Evolutionary conservation across 2,113 vertebrate genomes (phyloP).

Genomic region (Ondatra zibethicus): DNA sequence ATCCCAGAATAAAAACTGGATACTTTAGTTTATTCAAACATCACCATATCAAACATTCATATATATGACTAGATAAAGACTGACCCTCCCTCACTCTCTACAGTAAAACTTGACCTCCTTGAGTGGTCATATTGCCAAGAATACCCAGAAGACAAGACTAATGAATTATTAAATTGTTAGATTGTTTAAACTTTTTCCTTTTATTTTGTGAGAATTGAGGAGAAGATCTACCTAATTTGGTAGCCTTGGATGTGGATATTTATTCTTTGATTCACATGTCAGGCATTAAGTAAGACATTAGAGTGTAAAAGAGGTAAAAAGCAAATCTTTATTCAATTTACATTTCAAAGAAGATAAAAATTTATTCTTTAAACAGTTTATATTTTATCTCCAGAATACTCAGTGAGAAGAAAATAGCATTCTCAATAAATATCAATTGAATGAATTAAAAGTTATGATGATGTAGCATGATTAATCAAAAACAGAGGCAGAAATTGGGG

Average conservation of each 20-base stretch:
- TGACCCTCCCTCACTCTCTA: no score
- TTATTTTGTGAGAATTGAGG: not conserved
- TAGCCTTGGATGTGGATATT: not conserved
- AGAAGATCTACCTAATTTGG: not conserved
- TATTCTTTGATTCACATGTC: not conserved
- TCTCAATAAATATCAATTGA: constrained; percentile 45
- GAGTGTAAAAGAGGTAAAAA: not conserved
- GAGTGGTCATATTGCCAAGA: no score
- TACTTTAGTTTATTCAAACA: no score
- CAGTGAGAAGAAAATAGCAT: not conserved
- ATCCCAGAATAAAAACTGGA: no score
- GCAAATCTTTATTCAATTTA: not conserved
- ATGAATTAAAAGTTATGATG: constrained; percentile 48
- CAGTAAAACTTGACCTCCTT: no score
- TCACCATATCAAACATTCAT: no score
- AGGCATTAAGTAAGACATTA: not conserved
- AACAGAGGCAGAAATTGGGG: no score
- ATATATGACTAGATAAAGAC: no score
- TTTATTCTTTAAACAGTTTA: constrained; percentile 9
- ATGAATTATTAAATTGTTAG: no score
- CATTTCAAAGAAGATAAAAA: constrained; percentile 27
- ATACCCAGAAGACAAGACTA: no score
- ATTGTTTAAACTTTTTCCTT: no score
- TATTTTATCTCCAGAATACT: constrained; percentile 26
- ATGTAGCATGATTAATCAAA: no score